Base-by-base conservation (phyloP, 2,113 vertebrate genomes). In the Podarcis raffonei region DNA sequence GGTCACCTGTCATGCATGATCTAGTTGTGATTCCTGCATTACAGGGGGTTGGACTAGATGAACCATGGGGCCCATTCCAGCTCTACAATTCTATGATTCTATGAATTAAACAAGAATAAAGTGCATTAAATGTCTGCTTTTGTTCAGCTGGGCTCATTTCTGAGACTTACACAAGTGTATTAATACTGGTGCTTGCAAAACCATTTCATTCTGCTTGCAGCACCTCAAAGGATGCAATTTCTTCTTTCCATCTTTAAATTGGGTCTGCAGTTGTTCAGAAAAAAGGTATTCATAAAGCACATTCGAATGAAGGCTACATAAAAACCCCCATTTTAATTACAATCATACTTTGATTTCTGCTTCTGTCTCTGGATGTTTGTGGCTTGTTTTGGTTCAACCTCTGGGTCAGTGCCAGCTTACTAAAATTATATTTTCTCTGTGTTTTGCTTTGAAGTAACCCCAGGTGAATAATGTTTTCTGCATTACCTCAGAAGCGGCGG, bases 401-500 rank as follows among this genome's bases (percentile, higher is more conserved):
- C 9, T 27, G 2, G 5, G 20, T 90, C 22, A 80, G 78, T 80
- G 32, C 59, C 88, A 66, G 11, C 13, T 20, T 89, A 88, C 3
- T 77, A 69, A 20, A 71, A 32, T 62, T 88, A 90, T 89, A 57
- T 32, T 74, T 5, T 57, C 37, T 85, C 3, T n/a, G 72, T 1
- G 79, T 25, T 90, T 92, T 90, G 87, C 30, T 62, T 91, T 93
- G 94, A 79, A 81, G 72, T 81, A 72, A 81, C 25, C 86, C 37
- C 22, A 22, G 6, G 30, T 87, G 57, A 81, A 27, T 83, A 25
- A 22, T 77, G 37, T 69, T 53, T 83, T 77, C 11, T 57, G 6
- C 62, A 80, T 83, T 91, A 8, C n/a, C 92, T 16, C 42, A 84
- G 42, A 16, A n/a, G 8, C 18, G 91, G 16, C 15, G 85, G 27